Conservation (phyloP, 2,797 vertebrate species). For the Phoeniculus purpureus region DNA sequence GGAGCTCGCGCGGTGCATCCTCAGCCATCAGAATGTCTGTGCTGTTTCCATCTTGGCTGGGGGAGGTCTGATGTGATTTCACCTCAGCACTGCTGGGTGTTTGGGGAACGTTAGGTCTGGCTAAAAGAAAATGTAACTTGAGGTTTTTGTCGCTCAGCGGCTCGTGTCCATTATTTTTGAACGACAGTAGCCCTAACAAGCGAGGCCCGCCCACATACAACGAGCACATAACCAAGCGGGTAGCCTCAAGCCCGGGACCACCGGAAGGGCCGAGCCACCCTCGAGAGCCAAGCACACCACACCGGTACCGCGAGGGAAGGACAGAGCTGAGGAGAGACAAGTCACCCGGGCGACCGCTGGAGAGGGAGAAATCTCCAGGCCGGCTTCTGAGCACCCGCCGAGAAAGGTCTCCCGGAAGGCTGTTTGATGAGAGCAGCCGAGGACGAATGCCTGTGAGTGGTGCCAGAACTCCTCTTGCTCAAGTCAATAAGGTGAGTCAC, state of each 20-base stretch:
- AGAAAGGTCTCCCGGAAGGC: conserved; percentile 91
- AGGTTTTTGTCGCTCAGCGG: conserved; percentile 47
- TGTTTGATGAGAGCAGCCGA: conserved; percentile 88
- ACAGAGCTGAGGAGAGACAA: conserved; percentile 94
- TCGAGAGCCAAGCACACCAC: conserved; percentile 93
- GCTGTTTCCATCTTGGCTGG: not conserved
- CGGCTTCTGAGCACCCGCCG: conserved; percentile 90
- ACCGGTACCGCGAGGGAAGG: conserved; percentile 94
- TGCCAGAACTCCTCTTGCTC: conserved; percentile 90
- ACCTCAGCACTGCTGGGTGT: not conserved
- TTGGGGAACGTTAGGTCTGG: not conserved
- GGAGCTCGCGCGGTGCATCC: not conserved
- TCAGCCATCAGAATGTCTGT: not conserved
- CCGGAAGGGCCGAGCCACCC: conserved; percentile 87
- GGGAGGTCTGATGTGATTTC: not conserved
- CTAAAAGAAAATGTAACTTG: not conserved
- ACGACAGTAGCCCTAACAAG: conserved; percentile 91
- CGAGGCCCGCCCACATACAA: conserved; percentile 97
- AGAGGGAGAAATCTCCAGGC: conserved; percentile 95
- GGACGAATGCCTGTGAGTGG: conserved; percentile 91
- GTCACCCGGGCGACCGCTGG: conserved; percentile 89
- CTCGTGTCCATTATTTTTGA: conserved; percentile 54
- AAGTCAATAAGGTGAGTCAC: conserved; percentile 90
- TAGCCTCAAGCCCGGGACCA: conserved; percentile 88
- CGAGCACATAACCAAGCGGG: conserved; percentile 98